Conservation (phyloP, 2,888 invertebrate species). For the Erebia palarica region DNA sequence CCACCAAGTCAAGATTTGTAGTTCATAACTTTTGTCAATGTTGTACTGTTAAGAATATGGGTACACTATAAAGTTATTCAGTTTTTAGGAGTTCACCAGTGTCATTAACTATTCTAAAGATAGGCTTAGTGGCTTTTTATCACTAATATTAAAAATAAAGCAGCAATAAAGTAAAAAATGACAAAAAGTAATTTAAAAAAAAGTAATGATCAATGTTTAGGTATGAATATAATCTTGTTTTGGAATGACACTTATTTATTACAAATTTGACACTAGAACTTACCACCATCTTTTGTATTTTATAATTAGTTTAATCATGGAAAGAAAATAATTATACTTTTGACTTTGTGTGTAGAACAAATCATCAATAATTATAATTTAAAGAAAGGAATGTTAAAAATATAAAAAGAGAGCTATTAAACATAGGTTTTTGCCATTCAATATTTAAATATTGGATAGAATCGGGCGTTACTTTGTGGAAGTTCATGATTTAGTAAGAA, state of each 20-base stretch:
- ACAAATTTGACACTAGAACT: constrained; percentile 14
- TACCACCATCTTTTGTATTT: background rate
- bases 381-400: constrained; percentile 4
- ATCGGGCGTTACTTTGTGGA: too few species aligned
- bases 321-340: background rate
- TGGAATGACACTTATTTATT: constrained; percentile 31
- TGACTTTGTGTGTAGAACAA: background rate
- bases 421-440: background rate
- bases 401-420: background rate
- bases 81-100: background rate
- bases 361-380: background rate
- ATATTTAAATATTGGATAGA: too few species aligned
- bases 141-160: constrained; percentile 21
- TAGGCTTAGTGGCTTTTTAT: background rate
- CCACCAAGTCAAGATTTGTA: background rate
- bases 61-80: background rate
- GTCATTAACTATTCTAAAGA: background rate
- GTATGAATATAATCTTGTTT: constrained; percentile 17
- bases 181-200: too few species aligned
- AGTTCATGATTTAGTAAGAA: too few species aligned
- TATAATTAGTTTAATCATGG: background rate
- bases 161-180: constrained; percentile 1
- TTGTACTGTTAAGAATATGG: background rate
- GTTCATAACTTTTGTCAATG: background rate
- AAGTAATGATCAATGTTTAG: constrained; percentile 1